Conservation (phyloP, 2,797 vertebrate species). For the Limnodromus scolopaceus region DNA sequence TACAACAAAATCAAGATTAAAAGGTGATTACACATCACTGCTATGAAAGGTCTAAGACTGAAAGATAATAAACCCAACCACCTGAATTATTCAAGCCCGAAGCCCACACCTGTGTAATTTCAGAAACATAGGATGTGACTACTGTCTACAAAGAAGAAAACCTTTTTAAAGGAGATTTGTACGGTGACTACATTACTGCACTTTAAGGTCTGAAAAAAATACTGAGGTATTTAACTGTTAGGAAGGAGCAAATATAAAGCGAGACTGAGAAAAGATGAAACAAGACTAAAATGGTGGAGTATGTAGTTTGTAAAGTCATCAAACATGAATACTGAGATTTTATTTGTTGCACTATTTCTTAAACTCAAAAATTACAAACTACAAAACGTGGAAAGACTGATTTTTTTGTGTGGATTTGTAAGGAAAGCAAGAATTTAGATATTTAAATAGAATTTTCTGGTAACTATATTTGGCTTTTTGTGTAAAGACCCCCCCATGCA, state of each 20-base stretch:
- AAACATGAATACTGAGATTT: neutral
- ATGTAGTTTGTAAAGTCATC: neutral
- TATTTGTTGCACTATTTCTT: neutral
- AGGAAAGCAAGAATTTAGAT: neutral
- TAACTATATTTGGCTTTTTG: neutral
- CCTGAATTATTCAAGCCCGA: constrained; percentile 27
- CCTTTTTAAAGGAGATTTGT: neutral
- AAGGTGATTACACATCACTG: neutral
- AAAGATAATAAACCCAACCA: neutral
- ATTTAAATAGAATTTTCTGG: neutral
- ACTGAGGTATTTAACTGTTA: neutral
- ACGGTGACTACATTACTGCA: neutral
- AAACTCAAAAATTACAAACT: neutral
- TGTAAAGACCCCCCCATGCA: neutral
- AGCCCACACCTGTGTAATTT: constrained; percentile 31
- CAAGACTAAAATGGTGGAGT: neutral
- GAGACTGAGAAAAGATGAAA: neutral
- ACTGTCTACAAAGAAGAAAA: neutral
- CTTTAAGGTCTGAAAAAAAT: neutral
- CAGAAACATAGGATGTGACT: neutral
- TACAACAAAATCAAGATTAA: neutral
- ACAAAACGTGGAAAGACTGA: neutral
- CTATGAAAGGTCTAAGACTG: neutral
- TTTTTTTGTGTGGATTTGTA: neutral
- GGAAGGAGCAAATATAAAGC: neutral